phyloP scores from a whole-genome alignment of 2,113 vertebrate genomes.

The Oncorhynchus tshawytscha region DNA sequence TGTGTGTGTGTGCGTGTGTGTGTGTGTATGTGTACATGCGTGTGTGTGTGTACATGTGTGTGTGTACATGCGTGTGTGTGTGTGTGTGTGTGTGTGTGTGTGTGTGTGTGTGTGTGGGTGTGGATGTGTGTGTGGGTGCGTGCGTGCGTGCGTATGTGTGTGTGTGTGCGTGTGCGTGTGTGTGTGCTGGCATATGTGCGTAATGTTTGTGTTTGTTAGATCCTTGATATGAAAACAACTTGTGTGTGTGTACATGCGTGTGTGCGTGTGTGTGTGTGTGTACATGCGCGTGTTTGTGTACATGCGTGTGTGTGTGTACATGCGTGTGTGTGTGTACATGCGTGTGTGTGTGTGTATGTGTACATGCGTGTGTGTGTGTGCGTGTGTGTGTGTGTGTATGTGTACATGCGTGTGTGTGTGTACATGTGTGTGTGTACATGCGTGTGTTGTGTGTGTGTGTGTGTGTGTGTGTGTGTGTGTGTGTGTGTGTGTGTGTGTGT shows the following conservation, averaged over 20 bases:
- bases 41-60: slow-evolving; percentile 20
- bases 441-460: slow-evolving; percentile 12
- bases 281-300: no score
- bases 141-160: not conserved
- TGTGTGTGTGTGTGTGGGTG: not conserved
- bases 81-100: not conserved
- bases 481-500: slow-evolving; percentile 22
- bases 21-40: not conserved
- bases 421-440: no score
- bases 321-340: not conserved
- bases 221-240: no score
- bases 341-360: slow-evolving; percentile 16
- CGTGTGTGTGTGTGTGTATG: slow-evolving; percentile 1
- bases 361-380: slow-evolving; percentile 14
- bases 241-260: not conserved
- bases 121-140: no score
- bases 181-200: slow-evolving; percentile 7
- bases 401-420: no score
- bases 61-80: slow-evolving; percentile 4
- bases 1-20: not conserved
- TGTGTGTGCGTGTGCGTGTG: not conserved
- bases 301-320: no score
- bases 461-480: not conserved
- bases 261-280: no score
- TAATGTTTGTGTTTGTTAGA: slow-evolving; percentile 2